Base-by-base conservation (phyloP, 2,888 invertebrate genomes). In the Subacronicta megacephala region DNA sequence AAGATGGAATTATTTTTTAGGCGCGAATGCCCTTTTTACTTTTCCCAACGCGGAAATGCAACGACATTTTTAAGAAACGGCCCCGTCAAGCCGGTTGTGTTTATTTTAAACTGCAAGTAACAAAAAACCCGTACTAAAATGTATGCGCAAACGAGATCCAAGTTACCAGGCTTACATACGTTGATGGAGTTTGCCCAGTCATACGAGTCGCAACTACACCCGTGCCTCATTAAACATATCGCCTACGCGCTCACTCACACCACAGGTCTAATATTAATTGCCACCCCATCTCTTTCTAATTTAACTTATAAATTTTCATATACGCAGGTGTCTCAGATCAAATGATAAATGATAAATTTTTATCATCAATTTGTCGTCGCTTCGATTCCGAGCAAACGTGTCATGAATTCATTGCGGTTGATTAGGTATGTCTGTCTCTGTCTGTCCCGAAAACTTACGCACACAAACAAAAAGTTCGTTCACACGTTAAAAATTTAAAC, bases 11-110 rank as follows among this genome's bases (percentile, higher is more conserved):
- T 53, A 60, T 82, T 80, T 88, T 86, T 90, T 85, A 84, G 87
- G 83, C 88, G 86, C 85, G 86, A 90, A 90, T 86, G 87, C 81
- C 85, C 85, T 88, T 89, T 90, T 89, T 88, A 87, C 81, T 89
- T 90, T 90, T 90, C 84, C 83, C 78, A 84, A 92, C 82, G 88
- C 90, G 93, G 93, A 93, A 93, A 93, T 90, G 90, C 88, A 89
- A 90, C 89, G 89, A 86, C 80, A 84, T 82, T 89, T 90, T 90
- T 85, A 88, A 89, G 85, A 89, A 88, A 88, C 84, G 83, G 82
- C 77, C 89, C 74, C 63, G 89, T 88, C 88, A 79, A 88, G 85
- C 93, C 87, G 90, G 92, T 92, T 90, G 78, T 70, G 84, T 90
- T n/a, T 89, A 90, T 91, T 91, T 90, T 87, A 86, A 90, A 88